A percentile compares a stretch with the other conserved stretches of the same genome.
Conservation (phyloP, 2,888 invertebrate genomes). For the Orchesellides sinensis region DNA sequence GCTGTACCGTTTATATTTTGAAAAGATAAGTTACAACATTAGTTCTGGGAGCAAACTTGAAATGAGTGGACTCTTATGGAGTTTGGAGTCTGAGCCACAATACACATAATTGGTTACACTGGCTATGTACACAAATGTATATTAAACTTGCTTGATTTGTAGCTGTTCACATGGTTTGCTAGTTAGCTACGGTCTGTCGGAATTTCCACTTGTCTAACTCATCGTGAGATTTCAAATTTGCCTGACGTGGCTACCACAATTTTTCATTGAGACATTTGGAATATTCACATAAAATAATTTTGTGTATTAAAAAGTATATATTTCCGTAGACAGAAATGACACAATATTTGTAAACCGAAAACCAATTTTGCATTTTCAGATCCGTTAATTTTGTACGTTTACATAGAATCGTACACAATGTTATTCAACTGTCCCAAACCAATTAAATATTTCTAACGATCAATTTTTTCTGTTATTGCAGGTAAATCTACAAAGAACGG, state of each 20-base stretch:
- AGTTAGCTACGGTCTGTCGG: conserved; percentile 54
- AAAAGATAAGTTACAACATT: conserved; percentile 53
- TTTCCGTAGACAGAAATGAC: background rate
- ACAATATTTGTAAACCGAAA: background rate
- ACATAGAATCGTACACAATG: background rate
- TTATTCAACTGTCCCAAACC: background rate
- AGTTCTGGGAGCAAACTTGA: conserved; percentile 64
- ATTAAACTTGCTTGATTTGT: background rate
- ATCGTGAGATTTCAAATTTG: too few relatives aligned
- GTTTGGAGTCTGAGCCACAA: conserved; percentile 10
- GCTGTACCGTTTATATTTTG: conserved; percentile 1
- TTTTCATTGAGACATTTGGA: background rate
- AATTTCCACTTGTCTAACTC: conserved; percentile 8
- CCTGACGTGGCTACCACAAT: background rate
- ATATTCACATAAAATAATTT: background rate
- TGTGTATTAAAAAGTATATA: background rate
- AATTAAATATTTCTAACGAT: background rate
- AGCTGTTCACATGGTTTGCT: conserved; percentile 56
- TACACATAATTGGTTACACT: background rate
- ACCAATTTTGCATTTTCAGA: background rate
- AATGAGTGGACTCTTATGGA: conserved; percentile 21
- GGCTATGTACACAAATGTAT: background rate
- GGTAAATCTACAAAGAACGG: background rate
- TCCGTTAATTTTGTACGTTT: background rate
- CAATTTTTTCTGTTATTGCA: background rate